Conservation (phyloP, 2,888 invertebrate genomes). For the Apeira syringaria region DNA sequence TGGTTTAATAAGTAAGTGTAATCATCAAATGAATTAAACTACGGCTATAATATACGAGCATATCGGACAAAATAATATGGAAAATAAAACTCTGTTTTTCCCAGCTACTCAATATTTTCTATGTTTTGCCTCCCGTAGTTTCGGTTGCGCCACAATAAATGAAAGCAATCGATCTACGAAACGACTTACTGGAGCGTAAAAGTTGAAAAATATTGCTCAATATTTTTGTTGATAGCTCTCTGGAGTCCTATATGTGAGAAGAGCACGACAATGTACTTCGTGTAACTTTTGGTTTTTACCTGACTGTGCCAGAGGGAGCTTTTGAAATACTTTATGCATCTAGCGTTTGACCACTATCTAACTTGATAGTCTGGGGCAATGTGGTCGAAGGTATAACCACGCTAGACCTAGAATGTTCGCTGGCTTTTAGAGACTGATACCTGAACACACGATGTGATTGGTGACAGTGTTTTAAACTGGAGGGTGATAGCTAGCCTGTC, state of each 20-base stretch:
- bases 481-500: too few species aligned
- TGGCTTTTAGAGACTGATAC: neutral
- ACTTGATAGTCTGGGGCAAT: neutral
- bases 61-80: too few species aligned
- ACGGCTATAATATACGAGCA: too few species aligned
- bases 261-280: conserved; percentile 1
- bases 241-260: conserved; percentile 10
- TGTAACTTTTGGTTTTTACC: too few species aligned
- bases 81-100: neutral
- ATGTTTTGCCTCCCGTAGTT: conserved; percentile 1
- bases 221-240: conserved; percentile 23
- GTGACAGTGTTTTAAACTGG: too few species aligned
- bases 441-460: too few species aligned
- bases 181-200: conserved; percentile 19
- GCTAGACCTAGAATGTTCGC: neutral
- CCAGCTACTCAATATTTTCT: conserved; percentile 1
- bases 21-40: too few species aligned
- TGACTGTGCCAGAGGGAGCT: too few species aligned
- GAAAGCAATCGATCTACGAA: conserved; percentile 18
- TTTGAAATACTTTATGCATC: too few species aligned
- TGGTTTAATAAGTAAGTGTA: too few species aligned
- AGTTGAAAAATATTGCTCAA: conserved; percentile 22
- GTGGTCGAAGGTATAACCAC: neutral
- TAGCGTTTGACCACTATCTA: neutral
- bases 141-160: conserved; percentile 5